These are phyloP conservation scores for Manis pentadactyla DNA, from an alignment of 2,797 vertebrate species.

Conservation along the genomic window DNA sequence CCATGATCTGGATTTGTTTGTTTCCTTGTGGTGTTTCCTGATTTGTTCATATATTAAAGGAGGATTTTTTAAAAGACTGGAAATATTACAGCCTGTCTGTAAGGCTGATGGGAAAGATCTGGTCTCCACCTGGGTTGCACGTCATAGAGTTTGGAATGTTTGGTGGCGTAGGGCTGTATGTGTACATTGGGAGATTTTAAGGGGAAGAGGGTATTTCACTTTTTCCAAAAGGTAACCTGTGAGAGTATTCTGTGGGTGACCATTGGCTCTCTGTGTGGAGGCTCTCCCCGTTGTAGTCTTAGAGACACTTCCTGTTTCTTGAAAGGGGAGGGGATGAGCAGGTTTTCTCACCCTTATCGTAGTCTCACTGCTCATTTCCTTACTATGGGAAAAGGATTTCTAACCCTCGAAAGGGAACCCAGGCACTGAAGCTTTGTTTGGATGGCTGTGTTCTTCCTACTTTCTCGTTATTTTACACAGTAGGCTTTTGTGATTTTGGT, in stretches of 20 bases:
- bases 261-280: neutral
- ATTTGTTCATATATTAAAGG: conserved; percentile 12
- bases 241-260: neutral
- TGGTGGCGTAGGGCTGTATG: neutral
- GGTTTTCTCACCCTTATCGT: neutral
- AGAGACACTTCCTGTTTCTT: conserved; percentile 52
- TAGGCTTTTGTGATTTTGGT: conserved; percentile 9
- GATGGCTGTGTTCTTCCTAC: neutral
- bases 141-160: neutral
- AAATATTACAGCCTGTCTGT: neutral
- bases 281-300: conserved; percentile 33
- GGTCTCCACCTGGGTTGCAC: neutral
- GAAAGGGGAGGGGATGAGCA: neutral
- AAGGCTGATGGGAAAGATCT: conserved; percentile 37
- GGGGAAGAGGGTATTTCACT: neutral
- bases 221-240: neutral
- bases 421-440: neutral
- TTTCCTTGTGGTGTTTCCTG: conserved; percentile 63
- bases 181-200: conserved; percentile 41
- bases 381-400: conserved; percentile 37
- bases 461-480: neutral
- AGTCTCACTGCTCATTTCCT: neutral
- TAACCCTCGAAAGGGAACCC: neutral
- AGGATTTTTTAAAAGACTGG: neutral
- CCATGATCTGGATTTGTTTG: conserved; percentile 56